These are phyloP conservation scores for Drosophila fungiperda DNA, from an alignment of 2,888 invertebrate species.

Conservation along the genomic window DNA sequence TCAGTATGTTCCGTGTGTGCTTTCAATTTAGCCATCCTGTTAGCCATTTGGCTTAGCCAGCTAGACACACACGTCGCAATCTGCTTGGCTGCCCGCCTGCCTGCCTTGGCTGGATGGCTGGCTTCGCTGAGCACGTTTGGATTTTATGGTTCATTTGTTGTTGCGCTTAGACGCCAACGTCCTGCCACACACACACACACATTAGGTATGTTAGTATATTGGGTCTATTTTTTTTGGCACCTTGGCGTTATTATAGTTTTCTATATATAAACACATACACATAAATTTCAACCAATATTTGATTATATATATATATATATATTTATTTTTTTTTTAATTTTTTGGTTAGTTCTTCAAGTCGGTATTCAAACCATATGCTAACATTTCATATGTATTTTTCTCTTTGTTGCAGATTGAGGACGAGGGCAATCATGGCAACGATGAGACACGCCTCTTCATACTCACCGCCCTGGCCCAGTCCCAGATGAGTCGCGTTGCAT, in stretches of 20 bases:
- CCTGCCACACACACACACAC: conserved; percentile 18
- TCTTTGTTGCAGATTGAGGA: conserved; percentile 94
- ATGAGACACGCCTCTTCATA: conserved; percentile 98
- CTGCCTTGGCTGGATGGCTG: conserved; percentile 14
- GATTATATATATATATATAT: conserved; percentile 23
- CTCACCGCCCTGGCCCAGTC: conserved; percentile 96
- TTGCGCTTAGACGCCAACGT: conserved; percentile 59
- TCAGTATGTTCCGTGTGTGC: conserved; percentile 46
- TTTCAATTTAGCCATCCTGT: conserved; percentile 77
- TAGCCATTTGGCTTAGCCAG: conserved; percentile 75
- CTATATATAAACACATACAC: conserved; percentile 14
- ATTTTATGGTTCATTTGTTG: conserved; percentile 67
- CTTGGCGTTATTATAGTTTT: conserved; percentile 52
- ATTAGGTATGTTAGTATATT: conserved; percentile 40
- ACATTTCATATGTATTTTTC: conserved; percentile 52
- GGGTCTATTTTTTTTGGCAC: conserved; percentile 50
- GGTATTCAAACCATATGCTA: conserved; percentile 24
- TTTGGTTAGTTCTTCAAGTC: conserved; percentile 6
- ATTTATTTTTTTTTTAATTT: not conserved
- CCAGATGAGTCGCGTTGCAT: conserved; percentile 93
- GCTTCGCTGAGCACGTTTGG: conserved; percentile 71
- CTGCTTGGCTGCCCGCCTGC: conserved; percentile 30
- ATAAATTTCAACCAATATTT: conserved; percentile 37
- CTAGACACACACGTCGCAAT: conserved; percentile 45
- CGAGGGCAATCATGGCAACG: conserved; percentile 99